phyloP scores from a whole-genome alignment of 2,797 vertebrate genomes.

The Silurus lanzhouensis region DNA sequence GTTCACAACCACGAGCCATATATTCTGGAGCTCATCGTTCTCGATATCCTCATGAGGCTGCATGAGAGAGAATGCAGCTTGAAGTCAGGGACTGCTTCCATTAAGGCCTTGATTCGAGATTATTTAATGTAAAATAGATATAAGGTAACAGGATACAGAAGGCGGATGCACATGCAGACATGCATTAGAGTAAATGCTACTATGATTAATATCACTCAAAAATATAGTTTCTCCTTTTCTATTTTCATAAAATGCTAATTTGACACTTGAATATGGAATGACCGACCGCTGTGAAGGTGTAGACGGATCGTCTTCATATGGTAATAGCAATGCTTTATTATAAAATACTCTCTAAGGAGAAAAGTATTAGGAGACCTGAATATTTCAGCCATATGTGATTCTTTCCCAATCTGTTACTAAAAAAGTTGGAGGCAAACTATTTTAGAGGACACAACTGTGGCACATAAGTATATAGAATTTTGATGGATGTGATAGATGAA shows the following conservation, averaged over 20 bases:
- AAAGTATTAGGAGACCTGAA: no score
- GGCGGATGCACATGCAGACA: neutral
- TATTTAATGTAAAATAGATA: slow-evolving; percentile 10
- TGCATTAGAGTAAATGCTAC: no score
- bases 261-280: neutral
- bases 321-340: no score
- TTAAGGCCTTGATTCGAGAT: slow-evolving; percentile 14
- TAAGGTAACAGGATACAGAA: neutral
- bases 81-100: neutral
- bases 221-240: neutral
- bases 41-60: neutral
- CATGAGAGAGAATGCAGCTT: slow-evolving; percentile 8
- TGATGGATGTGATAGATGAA: no score
- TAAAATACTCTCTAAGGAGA: no score
- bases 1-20: neutral
- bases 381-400: no score
- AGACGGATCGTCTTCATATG: no score
- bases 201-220: neutral
- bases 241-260: no score
- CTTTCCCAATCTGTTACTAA: no score
- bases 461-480: no score
- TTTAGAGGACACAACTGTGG: no score
- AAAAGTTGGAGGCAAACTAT: no score
- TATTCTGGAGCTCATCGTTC: neutral
- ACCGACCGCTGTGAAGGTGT: neutral